Percentiles rank a stretch among this genome's conserved stretches.
Evolutionary conservation across 2,888 invertebrate genomes (phyloP).

Genomic region (Xestia xanthographa): DNA sequence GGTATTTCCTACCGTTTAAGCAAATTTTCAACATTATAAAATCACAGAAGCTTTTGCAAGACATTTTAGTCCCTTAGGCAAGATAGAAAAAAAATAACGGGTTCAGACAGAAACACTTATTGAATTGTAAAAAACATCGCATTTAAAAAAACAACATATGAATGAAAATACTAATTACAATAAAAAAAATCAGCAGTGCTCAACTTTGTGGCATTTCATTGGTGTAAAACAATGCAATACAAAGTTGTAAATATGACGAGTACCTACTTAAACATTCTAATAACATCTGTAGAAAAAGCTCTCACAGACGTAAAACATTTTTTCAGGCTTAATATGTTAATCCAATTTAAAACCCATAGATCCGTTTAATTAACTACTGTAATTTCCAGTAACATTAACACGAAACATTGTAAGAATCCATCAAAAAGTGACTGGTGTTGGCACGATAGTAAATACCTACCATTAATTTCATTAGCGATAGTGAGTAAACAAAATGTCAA

Average conservation of each 20-base stretch:
- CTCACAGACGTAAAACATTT: neutral
- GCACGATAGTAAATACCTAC: constrained; percentile 60
- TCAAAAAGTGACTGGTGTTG: constrained; percentile 18
- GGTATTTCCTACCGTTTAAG: constrained; percentile 53
- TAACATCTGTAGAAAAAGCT: neutral
- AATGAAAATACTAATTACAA: neutral
- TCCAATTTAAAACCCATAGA: neutral
- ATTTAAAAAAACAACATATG: neutral
- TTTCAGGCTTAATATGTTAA: constrained; percentile 1
- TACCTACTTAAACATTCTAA: neutral
- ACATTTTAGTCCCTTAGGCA: constrained; percentile 7
- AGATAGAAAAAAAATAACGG: neutral
- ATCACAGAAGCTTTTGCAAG: constrained; percentile 20
- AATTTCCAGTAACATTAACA: neutral
- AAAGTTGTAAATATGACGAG: neutral
- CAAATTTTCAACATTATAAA: constrained; percentile 21
- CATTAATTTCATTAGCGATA: constrained; percentile 70
- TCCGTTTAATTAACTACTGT: neutral
- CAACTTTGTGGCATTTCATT: neutral
- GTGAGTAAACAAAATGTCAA: constrained; percentile 77
- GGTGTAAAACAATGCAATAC: neutral
- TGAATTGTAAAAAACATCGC: neutral
- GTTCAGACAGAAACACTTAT: neutral
- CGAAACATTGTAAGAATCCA: constrained; percentile 14
- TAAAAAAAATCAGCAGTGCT: neutral